Evolutionary conservation across 2,888 invertebrate genomes (phyloP).

Genomic region (Rotaria magnacalcarata): DNA sequence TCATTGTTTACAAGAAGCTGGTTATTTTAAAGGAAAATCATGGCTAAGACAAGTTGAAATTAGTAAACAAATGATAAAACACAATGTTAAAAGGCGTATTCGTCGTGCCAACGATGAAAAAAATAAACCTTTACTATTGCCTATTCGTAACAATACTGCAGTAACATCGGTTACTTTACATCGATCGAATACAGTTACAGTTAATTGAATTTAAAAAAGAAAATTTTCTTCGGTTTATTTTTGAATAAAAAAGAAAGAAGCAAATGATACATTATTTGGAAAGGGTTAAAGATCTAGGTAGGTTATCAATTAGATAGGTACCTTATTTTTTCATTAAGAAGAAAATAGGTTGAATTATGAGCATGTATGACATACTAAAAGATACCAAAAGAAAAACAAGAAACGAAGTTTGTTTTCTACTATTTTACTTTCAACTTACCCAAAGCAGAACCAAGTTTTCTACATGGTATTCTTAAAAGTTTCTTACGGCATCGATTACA

Average conservation of each 20-base stretch:
- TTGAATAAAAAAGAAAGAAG: not conserved
- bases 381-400: not conserved
- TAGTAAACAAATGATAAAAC: conserved; percentile 13
- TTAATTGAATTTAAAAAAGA: too few relatives aligned
- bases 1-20: not conserved
- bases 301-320: not conserved
- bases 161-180: not conserved
- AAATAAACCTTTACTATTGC: not conserved
- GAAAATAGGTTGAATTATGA: not conserved
- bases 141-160: not conserved
- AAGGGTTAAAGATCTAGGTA: not conserved
- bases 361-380: conserved; percentile 30
- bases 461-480: conserved; percentile 15
- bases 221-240: not conserved
- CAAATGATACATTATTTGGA: not conserved
- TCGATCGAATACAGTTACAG: not conserved
- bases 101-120: not conserved
- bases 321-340: not conserved
- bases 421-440: not conserved
- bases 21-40: conserved; percentile 27
- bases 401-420: too few relatives aligned
- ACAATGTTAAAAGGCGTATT: not conserved
- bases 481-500: conserved; percentile 37
- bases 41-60: conserved; percentile 34
- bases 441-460: conserved; percentile 33